These are phyloP conservation scores for Periophthalmus modestus DNA, from an alignment of 2,113 vertebrate genomes.

Conservation along the genomic window DNA sequence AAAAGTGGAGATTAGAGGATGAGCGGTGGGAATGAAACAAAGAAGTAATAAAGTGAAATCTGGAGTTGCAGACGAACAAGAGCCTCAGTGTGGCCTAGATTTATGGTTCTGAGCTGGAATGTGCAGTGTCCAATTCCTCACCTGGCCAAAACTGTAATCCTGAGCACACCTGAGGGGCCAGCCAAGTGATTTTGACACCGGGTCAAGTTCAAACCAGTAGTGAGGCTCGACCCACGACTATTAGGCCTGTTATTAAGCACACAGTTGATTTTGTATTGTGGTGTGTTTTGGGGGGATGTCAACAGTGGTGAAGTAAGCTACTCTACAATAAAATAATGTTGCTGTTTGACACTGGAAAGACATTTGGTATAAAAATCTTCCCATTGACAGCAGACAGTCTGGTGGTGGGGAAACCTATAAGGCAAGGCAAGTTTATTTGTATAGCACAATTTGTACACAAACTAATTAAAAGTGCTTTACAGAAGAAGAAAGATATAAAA, in stretches of 20 bases:
- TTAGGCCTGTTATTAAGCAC: neutral
- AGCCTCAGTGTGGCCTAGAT: slow-evolving; percentile 56
- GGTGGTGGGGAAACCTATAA: too few species aligned
- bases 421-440: too few species aligned
- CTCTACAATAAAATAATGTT: too few species aligned
- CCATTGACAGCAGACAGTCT: too few species aligned
- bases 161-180: slow-evolving; percentile 23
- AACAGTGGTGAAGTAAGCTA: too few species aligned
- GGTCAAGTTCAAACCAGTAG: neutral
- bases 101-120: slow-evolving; percentile 62
- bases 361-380: too few species aligned
- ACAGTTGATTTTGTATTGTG: neutral
- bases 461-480: too few species aligned
- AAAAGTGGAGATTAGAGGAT: slow-evolving; percentile 51
- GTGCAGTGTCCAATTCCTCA: slow-evolving; percentile 68
- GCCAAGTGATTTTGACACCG: slow-evolving; percentile 6
- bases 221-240: neutral
- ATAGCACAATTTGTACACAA: too few species aligned
- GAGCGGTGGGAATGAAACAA: slow-evolving; percentile 43
- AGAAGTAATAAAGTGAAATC: slow-evolving; percentile 40
- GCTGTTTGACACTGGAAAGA: too few species aligned
- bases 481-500: too few species aligned
- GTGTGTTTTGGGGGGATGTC: too few species aligned
- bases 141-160: slow-evolving; percentile 49
- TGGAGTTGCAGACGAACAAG: slow-evolving; percentile 45